Evolutionary conservation across 2,797 vertebrate genomes (phyloP), one percentile per base, ranked within the genome.

Genomic region (Clarias fuscus): DNA sequence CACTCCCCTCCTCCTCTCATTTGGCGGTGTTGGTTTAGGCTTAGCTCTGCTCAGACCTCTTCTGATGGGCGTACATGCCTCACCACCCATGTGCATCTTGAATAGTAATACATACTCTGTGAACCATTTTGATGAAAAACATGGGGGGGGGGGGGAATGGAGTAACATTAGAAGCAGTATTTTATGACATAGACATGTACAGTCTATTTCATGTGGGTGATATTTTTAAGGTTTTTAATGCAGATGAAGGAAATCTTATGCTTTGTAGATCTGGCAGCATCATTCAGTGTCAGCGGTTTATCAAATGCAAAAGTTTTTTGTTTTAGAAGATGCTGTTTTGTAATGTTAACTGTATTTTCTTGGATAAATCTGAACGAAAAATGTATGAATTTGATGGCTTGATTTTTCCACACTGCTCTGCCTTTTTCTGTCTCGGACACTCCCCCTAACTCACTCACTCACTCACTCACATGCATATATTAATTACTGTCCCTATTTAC

Each of bases 1-100:
- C 92, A 92, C 92, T 91, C 90, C 72, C 77, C 72, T 82, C 64
- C 71, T 83, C 84, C 77, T 85, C 75, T 89, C 43, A 80, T 88
- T 88, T 86, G 84, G 88, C 33, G 20, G 78, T 91, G 88, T 88
- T 90, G 86, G 87, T 88, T 89, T 89, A 88, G 85, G 85, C 78
- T 88, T 89, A 87, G 77, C 73, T 71, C 83, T 37, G 84, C 72
- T 80, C 85, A 86, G 79, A 87, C 82, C 86, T 87, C 83, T 86
- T 86, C 79, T 85, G 86, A 86, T 82, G 85, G 84, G 72, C 67
- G 81, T 83, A 68, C 86, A 84, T 78, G 86, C 79, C 76, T 72
- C 81, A 85, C 84, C 84, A 85, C 88, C 77, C 76, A 90, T 62
- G 75, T 76, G 43, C 78, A 83, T 77, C 84, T 73, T 87, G 64